Conservation (phyloP, 2,113 vertebrate genomes). For the Spilogale gracilis region DNA sequence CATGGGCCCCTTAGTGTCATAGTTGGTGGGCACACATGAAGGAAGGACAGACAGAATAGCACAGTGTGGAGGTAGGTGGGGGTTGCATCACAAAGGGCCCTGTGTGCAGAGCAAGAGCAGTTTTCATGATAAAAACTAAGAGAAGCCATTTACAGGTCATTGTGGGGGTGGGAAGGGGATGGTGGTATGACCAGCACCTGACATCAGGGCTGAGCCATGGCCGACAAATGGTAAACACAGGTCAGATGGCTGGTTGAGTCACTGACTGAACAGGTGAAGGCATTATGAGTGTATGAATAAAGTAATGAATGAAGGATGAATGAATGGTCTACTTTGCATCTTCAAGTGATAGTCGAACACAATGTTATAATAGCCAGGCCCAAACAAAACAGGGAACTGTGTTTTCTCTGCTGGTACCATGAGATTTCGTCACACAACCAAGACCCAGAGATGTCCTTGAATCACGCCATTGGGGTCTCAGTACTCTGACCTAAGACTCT, state of each 20-base stretch:
- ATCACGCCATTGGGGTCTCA: background rate
- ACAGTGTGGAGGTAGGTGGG: background rate
- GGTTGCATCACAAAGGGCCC: background rate
- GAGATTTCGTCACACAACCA: background rate
- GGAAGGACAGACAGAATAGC: background rate
- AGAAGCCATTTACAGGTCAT: background rate
- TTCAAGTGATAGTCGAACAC: fast-evolving
- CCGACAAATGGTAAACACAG: no score
- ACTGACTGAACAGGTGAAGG: background rate
- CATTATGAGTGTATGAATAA: background rate
- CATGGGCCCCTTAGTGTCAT: fast-evolving
- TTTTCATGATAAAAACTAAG: background rate
- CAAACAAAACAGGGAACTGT: background rate
- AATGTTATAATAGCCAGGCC: background rate
- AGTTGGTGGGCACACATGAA: fast-evolving
- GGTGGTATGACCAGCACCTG: background rate
- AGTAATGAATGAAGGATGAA: background rate
- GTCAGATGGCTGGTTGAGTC: background rate
- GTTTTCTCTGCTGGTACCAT: background rate
- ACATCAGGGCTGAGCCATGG: background rate
- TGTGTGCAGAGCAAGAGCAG: background rate
- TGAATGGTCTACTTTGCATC: background rate
- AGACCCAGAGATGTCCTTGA: background rate
- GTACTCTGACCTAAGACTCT: background rate
- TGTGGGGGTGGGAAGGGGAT: no score